Conservation (phyloP, 2,113 vertebrate genomes). For the Cryptomyrus ogoouensis region DNA sequence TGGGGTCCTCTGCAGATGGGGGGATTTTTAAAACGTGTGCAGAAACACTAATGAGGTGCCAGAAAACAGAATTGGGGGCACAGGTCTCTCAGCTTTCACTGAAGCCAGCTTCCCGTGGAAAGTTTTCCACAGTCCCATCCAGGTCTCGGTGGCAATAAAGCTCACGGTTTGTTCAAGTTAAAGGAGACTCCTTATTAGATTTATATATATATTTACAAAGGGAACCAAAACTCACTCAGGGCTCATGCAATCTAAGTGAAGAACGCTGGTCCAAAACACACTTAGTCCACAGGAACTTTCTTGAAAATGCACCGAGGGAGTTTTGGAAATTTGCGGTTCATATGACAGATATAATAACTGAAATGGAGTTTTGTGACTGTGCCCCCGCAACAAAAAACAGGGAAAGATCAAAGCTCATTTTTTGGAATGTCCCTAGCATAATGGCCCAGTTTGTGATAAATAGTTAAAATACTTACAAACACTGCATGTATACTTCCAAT, state of each 20-base stretch:
- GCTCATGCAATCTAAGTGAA: background rate
- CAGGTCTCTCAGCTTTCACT: background rate
- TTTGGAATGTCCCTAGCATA: background rate
- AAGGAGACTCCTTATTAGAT: background rate
- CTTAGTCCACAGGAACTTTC: background rate
- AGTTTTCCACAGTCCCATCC: background rate
- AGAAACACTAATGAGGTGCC: background rate
- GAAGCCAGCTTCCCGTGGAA: background rate
- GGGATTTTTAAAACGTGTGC: background rate
- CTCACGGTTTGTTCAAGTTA: background rate
- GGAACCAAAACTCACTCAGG: background rate
- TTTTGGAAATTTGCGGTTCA: background rate
- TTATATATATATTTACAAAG: background rate
- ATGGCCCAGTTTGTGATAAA: background rate
- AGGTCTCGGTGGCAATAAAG: background rate
- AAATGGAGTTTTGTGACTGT: background rate
- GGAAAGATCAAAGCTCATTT: background rate
- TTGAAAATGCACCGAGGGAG: background rate
- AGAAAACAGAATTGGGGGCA: background rate
- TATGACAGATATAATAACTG: background rate
- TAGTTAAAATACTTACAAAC: background rate
- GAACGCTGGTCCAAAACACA: background rate
- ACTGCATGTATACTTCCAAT: background rate
- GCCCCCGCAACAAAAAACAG: background rate
- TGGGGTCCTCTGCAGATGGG: background rate